phyloP scores from a whole-genome alignment of 2,797 vertebrate species.

The Typhlichthys eigenmanni region DNA sequence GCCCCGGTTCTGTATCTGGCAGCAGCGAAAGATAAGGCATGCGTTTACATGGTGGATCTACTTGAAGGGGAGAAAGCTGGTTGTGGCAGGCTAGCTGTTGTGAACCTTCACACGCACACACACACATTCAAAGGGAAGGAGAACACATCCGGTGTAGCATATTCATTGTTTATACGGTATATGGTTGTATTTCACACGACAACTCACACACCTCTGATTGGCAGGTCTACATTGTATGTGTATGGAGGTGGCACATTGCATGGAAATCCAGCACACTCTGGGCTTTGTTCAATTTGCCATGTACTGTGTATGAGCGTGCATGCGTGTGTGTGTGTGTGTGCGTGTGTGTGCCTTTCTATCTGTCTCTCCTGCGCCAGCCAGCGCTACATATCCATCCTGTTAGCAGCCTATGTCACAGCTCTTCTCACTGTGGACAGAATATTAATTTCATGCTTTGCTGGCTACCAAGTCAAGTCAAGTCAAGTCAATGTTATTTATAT shows the following conservation, averaged over 20 bases:
- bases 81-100: slow-evolving; percentile 62
- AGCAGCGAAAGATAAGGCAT: slow-evolving; percentile 70
- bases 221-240: slow-evolving; percentile 54
- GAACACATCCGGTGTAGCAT: slow-evolving; percentile 35
- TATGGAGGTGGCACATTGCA: slow-evolving; percentile 46
- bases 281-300: slow-evolving; percentile 33
- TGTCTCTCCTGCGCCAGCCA: slow-evolving; percentile 39
- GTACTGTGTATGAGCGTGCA: slow-evolving; percentile 30
- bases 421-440: slow-evolving; percentile 54
- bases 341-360: slow-evolving; percentile 27
- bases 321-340: slow-evolving; percentile 28
- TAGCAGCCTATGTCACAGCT: slow-evolving; percentile 34
- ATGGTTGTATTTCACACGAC: slow-evolving; percentile 9
- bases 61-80: slow-evolving; percentile 55
- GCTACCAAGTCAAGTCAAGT: slow-evolving; percentile 54
- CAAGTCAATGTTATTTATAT: too few relatives aligned
- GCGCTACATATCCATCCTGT: slow-evolving; percentile 44
- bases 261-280: slow-evolving; percentile 56
- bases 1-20: slow-evolving; percentile 51
- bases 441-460: slow-evolving; percentile 71
- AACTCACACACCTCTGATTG: slow-evolving; percentile 41
- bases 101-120: slow-evolving; percentile 38
- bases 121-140: slow-evolving; percentile 20
- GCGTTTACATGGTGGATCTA: slow-evolving; percentile 59
- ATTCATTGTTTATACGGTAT: slow-evolving; percentile 7